Percentiles rank a stretch among this genome's conserved stretches.
Evolutionary conservation across 2,113 vertebrate species (phyloP).

Genomic region (Lepus timidus): DNA sequence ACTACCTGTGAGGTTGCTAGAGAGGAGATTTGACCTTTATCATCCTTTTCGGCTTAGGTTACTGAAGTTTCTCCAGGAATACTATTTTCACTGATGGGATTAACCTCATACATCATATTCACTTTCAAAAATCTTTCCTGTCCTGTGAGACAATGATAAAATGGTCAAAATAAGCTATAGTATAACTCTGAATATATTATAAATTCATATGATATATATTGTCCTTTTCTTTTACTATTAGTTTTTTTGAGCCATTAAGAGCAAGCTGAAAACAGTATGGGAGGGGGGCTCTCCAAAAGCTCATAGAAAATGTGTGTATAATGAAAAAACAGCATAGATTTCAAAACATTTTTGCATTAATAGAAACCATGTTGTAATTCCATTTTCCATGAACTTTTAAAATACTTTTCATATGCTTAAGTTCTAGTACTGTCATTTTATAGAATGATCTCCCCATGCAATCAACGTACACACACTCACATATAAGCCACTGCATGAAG

Average conservation of each 20-base stretch:
- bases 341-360: too few species aligned
- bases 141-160: slow-evolving; percentile 21
- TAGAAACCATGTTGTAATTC: too few species aligned
- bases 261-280: slow-evolving; percentile 3
- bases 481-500: background rate
- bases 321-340: too few species aligned
- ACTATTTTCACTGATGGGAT: slow-evolving; percentile 4
- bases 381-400: too few species aligned
- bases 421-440: background rate
- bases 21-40: background rate
- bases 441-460: background rate
- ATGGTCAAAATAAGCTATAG: background rate
- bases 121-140: background rate
- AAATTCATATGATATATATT: background rate
- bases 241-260: background rate
- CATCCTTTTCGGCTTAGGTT: background rate
- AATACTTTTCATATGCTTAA: background rate
- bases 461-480: background rate
- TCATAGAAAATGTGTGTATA: too few species aligned
- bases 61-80: background rate
- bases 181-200: background rate
- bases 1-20: background rate
- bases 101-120: background rate
- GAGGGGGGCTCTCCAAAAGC: too few species aligned
- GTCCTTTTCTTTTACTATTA: slow-evolving; percentile 3